Base-by-base conservation (phyloP, 2,888 invertebrate species). In the Drosophila pegasa region DNA sequence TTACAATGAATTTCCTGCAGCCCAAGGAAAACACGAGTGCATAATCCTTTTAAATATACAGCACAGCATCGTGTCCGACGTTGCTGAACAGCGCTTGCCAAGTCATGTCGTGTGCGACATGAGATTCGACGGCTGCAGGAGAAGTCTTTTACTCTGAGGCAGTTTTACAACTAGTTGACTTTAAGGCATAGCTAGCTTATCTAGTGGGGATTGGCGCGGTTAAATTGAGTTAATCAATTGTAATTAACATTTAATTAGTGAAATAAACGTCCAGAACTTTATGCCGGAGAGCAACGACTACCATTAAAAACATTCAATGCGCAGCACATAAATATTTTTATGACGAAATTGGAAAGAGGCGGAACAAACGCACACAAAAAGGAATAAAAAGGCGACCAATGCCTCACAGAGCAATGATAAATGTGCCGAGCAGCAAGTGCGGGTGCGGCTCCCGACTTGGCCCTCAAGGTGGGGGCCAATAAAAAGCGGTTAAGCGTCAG, bases 41-140 rank as follows among this genome's bases (percentile, higher is more conserved):
- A 73, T 87, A 84, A 84, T 88, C 88, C 87, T 87, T 84, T 87
- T 83, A 88, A 84, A 82, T 79, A 76, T 83, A 76, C 80, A 82
- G 69, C 57, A 71, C 69, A 83, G 73, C 71, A 83, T 66, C 60
- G 55, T 70, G 82, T 82, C 71, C 66, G 63, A 35, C 12, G 33
- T 37, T 41, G 43, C 52, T 76, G 76, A 43, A 50, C 76, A 62
- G 43, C 56, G 35, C 29, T 8, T 61, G 60, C 40, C 66, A 77
- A 62, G 66, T 74, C 60, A 37, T 45, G 60, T 73, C 47, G 22
- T 56, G 61, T 45, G 55, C 33, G 38, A n/a, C 27, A 54, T 41
- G 47, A 47, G 20, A 45, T 25, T 40, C 14, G 31, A 31, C 18
- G 33, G 27, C 55, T 61, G 38, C 27, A 22, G 35, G n/a, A 16